Evolutionary conservation across 2,113 vertebrate species (phyloP).

Genomic region (Nothocercus nigrocapillus): DNA sequence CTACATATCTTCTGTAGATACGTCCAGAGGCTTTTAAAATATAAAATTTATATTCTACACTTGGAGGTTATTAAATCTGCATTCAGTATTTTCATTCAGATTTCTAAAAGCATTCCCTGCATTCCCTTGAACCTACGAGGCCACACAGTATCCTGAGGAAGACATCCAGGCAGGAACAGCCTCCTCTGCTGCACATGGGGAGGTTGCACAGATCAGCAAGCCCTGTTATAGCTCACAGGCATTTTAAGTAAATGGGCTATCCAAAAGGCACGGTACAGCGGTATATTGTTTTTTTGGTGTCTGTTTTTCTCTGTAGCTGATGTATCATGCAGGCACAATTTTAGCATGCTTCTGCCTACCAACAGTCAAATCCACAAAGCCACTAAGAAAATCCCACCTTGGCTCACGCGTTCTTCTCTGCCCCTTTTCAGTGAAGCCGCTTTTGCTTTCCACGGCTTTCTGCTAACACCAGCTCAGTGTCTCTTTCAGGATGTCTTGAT

Average conservation of each 20-base stretch:
- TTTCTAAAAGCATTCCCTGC: not conserved
- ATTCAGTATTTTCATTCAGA: not conserved
- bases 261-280: accelerated
- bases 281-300: accelerated
- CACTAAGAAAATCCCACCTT: not conserved
- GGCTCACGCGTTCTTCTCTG: not conserved
- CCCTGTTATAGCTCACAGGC: not conserved
- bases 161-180: not conserved
- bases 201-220: not conserved
- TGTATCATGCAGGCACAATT: not conserved
- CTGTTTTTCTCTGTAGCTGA: not conserved
- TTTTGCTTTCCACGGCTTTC: not conserved
- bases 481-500: not conserved
- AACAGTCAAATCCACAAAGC: not conserved
- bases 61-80: not conserved
- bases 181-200: not conserved
- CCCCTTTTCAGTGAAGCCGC: not conserved
- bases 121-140: not conserved
- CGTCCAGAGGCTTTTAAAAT: not conserved
- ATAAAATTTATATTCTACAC: not conserved
- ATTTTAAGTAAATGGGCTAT: not conserved
- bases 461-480: not conserved
- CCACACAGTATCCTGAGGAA: not conserved
- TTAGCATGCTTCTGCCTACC: not conserved
- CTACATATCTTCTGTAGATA: not conserved